These are phyloP conservation scores for Carollia perspicillata DNA, from an alignment of 2,113 vertebrate species.

Conservation along the genomic window DNA sequence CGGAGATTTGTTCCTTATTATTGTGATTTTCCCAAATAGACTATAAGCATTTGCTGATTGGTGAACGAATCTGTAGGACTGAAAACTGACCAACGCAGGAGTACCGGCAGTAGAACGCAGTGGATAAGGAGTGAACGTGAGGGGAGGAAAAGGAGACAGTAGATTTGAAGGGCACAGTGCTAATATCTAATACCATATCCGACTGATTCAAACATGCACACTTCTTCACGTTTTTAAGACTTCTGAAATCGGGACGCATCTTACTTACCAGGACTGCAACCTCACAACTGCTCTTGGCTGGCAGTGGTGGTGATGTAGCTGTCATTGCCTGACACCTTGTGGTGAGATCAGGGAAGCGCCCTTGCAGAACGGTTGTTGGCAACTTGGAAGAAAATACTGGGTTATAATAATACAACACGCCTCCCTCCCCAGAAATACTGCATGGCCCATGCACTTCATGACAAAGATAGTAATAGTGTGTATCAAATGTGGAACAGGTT, in stretches of 20 bases:
- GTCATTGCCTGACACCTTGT: slow-evolving; percentile 66
- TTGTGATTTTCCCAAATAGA: neutral
- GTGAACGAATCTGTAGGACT: neutral
- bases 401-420: neutral
- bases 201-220: neutral
- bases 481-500: neutral
- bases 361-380: neutral
- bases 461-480: neutral
- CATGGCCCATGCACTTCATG: neutral
- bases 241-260: neutral
- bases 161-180: slow-evolving; percentile 9
- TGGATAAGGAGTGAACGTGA: neutral
- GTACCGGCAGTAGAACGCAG: neutral
- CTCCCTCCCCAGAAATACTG: neutral
- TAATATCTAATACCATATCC: slow-evolving; percentile 1
- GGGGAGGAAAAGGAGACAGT: neutral
- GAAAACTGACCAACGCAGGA: neutral
- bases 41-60: neutral
- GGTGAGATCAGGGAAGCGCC: slow-evolving; percentile 52
- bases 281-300: neutral
- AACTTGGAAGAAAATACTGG: neutral
- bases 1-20: neutral
- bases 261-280: neutral
- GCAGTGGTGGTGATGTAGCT: neutral
- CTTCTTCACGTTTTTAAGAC: slow-evolving; percentile 11